Evolutionary conservation across 1,140 invertebrate species (phyloP).

Genomic region (Nephila pilipes): DNA sequence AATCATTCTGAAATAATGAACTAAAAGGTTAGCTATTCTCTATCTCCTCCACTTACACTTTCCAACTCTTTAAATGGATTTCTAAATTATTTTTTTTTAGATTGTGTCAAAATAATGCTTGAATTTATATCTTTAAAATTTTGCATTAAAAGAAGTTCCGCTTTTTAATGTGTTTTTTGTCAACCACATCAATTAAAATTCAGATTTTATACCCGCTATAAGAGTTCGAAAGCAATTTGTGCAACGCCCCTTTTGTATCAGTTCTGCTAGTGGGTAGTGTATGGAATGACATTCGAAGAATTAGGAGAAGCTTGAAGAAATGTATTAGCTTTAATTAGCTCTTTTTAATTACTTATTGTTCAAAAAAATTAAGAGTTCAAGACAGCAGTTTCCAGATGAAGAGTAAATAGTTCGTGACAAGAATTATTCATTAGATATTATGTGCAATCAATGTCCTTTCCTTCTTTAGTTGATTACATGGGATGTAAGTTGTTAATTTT

Average conservation of each 20-base stretch:
- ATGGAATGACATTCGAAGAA: not conserved
- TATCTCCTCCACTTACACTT: no score
- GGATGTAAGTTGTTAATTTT: not conserved
- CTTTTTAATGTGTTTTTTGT: not conserved
- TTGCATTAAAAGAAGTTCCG: no score
- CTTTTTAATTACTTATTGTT: constrained; percentile 56
- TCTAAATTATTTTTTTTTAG: no score
- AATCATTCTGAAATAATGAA: no score
- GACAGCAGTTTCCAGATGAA: not conserved
- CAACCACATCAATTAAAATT: not conserved
- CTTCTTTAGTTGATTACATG: not conserved
- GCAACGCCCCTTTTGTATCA: not conserved
- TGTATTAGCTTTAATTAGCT: constrained; percentile 58
- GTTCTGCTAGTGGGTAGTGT: not conserved
- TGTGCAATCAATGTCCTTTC: not conserved
- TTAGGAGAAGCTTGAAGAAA: not conserved
- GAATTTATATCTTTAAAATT: no score
- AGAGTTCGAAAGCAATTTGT: not conserved
- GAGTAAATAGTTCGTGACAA: not conserved
- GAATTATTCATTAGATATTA: not conserved
- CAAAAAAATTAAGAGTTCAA: constrained; percentile 21
- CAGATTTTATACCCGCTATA: not conserved
- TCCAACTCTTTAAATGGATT: no score
- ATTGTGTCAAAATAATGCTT: no score
- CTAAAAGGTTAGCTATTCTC: no score